Evolutionary conservation across 2,888 invertebrate species (phyloP), one percentile per base, ranked within the genome.

Genomic region (Eubasilissa splendida): DNA sequence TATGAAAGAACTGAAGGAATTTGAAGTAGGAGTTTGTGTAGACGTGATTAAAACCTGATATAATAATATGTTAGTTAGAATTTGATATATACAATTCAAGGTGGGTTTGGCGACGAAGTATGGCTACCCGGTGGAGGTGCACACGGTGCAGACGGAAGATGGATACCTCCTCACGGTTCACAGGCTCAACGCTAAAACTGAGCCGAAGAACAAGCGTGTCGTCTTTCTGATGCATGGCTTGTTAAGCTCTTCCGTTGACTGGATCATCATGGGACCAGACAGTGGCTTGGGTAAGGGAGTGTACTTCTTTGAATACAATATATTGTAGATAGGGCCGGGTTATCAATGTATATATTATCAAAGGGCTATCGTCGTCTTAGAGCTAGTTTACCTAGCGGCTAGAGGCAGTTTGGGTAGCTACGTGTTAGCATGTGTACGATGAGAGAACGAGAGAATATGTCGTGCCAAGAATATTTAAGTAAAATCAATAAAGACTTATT

Each of bases 211-310:
- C 86, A 12, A 85, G 87, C 31, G 84, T 85, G 76, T 87, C 87
- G 90, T 93, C 0, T 89, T 95, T n/a, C 75, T 95, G 42, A 91
- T 93, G 87, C 95, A 95, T 84, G 95, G 97, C 0, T 87, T 97
- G 0, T 86, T 96, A 31, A 93, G 92, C 59, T 93, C 94, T 7
- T 94, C 96, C 0, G 92, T 93, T 10, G 93, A 94, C 84, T 97
- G 94, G 92, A 90, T 97, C 2, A 87, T 95, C 75, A 93, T 94
- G 88, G 94, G 94, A 0, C 94, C 94, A 0, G 91, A 92, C 68
- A 90, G 90, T 83, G 93, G 92, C 60, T 88, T 96, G n/a, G 95
- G 95, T 94, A 88, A 77, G 42, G 42, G 42, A 4, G 7, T 5
- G 42, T 7, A 14, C 11, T 63, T 3, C 22, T 22, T 63, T 3